Base-by-base conservation (phyloP, 2,888 invertebrate species). In the Callyntrura guangdongensis region DNA sequence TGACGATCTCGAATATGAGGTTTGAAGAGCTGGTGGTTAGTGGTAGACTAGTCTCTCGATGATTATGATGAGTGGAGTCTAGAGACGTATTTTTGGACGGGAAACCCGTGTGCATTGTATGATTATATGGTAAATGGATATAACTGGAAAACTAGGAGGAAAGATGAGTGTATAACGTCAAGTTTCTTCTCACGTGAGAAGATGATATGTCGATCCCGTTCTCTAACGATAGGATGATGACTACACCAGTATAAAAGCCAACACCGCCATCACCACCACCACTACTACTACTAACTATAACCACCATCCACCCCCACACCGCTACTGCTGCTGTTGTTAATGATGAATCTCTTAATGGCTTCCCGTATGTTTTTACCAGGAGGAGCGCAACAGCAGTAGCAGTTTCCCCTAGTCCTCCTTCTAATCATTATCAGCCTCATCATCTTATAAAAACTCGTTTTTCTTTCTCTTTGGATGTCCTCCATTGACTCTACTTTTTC, bases 331-430 rank as follows among this genome's bases (percentile, higher is more conserved):
- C 74, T 77, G 72, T 27, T 67, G 72, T 56, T 85, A 53, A 90
- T 81, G 69, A 85, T 85, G 85, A 90, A 89, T 89, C 81, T 90
- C 85, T 77, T 90, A 90, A 90, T 90, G 89, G 89, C 67, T 90
- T 89, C 89, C 85, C 89, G 61, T 83, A 89, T 77, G 77, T 25
- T 69, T n/a, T 89, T 85, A 67, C 74, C 49, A 86, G 22, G 64
- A 47, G 6, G 22, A 47, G 49, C 53, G 47, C 77, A 47, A 3
- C 47, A 47, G 67, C 53, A 72, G 27, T 45, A 83, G 45, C 36
- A 61, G 45, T 36, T 74, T 61, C 17, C 17, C 61, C 36, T 61
- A 20, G 79, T 56, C 56, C 27, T 64, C n/a, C 5, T 27, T 45
- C 82, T 61, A 61, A 81, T 81, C 59, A 81, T 81, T 61, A 77